Evolutionary conservation across 2,797 vertebrate species (phyloP).

Genomic region (Taeniopygia guttata): DNA sequence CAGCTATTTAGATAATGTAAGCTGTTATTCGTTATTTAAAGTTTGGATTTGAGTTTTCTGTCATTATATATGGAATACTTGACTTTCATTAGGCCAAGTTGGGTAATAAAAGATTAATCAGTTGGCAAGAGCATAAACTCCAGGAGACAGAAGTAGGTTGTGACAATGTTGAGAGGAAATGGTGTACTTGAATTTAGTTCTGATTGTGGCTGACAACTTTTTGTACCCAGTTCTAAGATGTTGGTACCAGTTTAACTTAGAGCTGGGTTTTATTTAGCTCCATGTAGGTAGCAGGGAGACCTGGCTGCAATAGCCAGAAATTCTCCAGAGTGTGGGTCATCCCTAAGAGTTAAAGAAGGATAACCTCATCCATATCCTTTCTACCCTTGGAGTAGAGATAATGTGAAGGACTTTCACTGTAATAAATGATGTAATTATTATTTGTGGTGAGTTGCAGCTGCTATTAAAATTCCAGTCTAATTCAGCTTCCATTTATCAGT

Average conservation of each 20-base stretch:
- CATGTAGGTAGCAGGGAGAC: neutral
- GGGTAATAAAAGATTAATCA: neutral
- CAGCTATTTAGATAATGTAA: neutral
- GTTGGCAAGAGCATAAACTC: neutral
- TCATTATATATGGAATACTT: neutral
- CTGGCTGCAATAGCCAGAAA: neutral
- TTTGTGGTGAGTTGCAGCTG: neutral
- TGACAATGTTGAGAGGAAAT: neutral
- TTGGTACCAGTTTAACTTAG: neutral
- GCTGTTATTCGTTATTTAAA: neutral
- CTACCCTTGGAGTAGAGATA: neutral
- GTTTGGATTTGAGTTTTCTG: neutral
- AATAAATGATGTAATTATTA: neutral
- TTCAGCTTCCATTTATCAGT: neutral
- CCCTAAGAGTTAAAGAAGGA: neutral
- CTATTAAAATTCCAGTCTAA: neutral
- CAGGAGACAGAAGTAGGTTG: neutral
- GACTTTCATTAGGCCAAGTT: neutral
- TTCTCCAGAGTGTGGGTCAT: neutral
- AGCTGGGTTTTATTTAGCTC: neutral
- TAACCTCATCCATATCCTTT: too few species aligned
- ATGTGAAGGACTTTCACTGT: neutral
- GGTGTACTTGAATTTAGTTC: rapidly evolving
- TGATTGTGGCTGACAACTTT: neutral
- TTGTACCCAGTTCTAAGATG: neutral